phyloP scores from a whole-genome alignment of 2,888 invertebrate genomes.

The Acanthopleura granulata region DNA sequence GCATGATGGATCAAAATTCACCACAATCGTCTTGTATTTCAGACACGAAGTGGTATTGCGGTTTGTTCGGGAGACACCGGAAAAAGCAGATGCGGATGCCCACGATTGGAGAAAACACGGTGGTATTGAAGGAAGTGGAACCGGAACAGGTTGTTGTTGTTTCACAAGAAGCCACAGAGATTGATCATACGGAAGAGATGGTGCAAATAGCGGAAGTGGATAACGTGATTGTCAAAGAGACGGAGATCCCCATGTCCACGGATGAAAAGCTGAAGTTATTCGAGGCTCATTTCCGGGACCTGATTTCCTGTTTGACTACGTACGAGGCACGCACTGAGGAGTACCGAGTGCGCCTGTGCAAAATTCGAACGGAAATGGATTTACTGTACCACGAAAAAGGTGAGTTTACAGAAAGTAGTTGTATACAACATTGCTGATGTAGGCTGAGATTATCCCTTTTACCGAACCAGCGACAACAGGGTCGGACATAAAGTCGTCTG shows the following conservation, averaged over 20 bases:
- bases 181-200: conserved; percentile 13
- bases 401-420: background rate
- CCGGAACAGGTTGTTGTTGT: background rate
- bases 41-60: conserved; percentile 19
- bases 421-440: no score
- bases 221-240: conserved; percentile 18
- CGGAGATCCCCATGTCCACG: conserved; percentile 12
- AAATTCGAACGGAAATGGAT: conserved; percentile 9
- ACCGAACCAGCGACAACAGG: no score
- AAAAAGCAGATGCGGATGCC: background rate
- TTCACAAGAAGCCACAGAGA: background rate
- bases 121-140: background rate
- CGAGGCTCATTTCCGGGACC: conserved; percentile 17
- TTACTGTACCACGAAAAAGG: conserved; percentile 11
- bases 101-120: background rate
- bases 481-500: no score
- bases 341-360: background rate
- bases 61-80: conserved; percentile 17
- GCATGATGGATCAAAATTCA: no score
- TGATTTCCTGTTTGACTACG: conserved; percentile 6
- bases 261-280: conserved; percentile 17
- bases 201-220: conserved; percentile 8
- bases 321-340: conserved; percentile 18
- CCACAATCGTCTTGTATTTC: background rate
- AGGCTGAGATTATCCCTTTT: no score